Percentiles rank a stretch among this genome's conserved stretches.
These are phyloP conservation scores for Myocastor coypus DNA, from an alignment of 2,113 vertebrate species.

Conservation along the genomic window DNA sequence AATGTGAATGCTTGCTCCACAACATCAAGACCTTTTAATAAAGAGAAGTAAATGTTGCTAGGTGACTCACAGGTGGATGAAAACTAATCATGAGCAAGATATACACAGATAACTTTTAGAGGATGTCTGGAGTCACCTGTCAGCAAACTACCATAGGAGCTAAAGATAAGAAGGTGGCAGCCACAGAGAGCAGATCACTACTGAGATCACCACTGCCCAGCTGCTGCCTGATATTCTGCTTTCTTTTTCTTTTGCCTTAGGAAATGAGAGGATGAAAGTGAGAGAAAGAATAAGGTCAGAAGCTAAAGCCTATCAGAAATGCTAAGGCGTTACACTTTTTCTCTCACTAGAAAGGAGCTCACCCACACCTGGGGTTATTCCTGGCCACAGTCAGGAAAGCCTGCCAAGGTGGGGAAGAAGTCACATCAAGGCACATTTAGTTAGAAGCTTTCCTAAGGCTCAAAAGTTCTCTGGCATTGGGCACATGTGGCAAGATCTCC, in stretches of 20 bases:
- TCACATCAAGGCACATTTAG: neutral
- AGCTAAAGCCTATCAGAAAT: neutral
- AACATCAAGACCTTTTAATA: constrained; percentile 1
- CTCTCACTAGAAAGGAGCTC: neutral
- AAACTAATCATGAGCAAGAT: constrained; percentile 66
- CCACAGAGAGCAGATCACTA: neutral
- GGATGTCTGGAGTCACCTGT: constrained; percentile 14
- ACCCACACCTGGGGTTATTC: neutral
- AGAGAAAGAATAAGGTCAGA: neutral
- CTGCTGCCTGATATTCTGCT: neutral
- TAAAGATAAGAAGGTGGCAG: constrained; percentile 38
- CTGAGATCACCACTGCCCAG: neutral
- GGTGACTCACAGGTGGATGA: constrained; percentile 34
- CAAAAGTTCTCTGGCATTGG: neutral
- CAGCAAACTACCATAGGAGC: constrained; percentile 48
- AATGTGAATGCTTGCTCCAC: neutral
- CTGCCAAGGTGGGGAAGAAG: neutral
- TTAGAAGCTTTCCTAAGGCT: neutral
- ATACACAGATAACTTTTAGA: neutral
- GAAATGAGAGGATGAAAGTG: neutral
- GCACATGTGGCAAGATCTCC: accelerated
- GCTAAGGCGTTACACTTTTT: neutral
- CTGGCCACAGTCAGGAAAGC: neutral
- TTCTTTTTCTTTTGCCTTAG: neutral
- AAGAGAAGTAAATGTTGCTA: constrained; percentile 17